Evolutionary conservation across 2,797 vertebrate genomes (phyloP).

Genomic region (Urocyon cinereoargenteus): DNA sequence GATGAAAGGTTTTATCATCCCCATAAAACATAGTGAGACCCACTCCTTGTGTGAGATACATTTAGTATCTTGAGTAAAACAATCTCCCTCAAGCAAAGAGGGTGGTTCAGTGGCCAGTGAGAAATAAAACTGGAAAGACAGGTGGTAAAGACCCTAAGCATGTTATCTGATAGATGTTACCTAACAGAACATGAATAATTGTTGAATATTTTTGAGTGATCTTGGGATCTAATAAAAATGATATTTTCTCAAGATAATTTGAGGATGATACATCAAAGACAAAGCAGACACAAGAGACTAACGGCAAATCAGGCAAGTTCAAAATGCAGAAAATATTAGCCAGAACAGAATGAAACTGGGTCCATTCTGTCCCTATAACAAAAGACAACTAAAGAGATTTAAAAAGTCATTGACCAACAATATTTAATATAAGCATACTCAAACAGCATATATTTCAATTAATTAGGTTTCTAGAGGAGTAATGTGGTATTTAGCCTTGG

Average conservation of each 20-base stretch:
- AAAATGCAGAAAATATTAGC: neutral
- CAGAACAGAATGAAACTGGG: neutral
- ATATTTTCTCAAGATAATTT: neutral
- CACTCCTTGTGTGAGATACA: neutral
- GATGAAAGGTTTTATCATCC: neutral
- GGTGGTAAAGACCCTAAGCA: neutral
- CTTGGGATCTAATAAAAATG: neutral
- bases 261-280: neutral
- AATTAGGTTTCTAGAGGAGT: conserved; percentile 86
- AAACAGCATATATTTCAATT: conserved; percentile 85
- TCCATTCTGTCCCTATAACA: conserved; percentile 28
- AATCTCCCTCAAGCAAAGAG: neutral
- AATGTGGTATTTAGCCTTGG: conserved; percentile 86
- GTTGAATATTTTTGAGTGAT: neutral
- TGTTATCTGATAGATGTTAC: neutral
- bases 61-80: neutral
- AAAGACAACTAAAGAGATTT: conserved; percentile 64
- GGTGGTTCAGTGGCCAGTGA: neutral
- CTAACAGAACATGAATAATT: neutral
- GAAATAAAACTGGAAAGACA: neutral
- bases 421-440: conserved; percentile 79
- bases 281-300: neutral
- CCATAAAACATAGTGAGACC: neutral
- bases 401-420: conserved; percentile 67
- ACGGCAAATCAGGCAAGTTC: neutral